Base-by-base conservation (phyloP, 1,140 invertebrate genomes). In the Bombus vancouverensis region DNA sequence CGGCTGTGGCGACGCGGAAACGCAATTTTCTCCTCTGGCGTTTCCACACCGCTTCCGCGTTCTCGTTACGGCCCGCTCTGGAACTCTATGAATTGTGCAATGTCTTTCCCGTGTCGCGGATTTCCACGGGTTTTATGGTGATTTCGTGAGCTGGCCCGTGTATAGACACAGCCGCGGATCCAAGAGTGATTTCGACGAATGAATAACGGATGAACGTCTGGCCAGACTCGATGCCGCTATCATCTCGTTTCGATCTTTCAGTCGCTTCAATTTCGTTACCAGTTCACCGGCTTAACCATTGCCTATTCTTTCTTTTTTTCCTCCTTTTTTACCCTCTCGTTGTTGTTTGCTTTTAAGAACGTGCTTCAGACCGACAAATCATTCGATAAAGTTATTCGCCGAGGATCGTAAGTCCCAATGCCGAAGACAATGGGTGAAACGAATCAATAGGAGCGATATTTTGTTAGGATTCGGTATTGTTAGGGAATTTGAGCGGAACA, bases 51-150 rank as follows among this genome's bases (percentile, higher is more conserved):
- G 47, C 28, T 78, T 59, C 65, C 75, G 34, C 75, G 37, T 68
- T 44, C 76, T 85, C 83, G 83, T 85, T 85, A 85, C 66, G 42
- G 53, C 15, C 34, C 42, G 62, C 77, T 37, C 53, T 34, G 39
- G 28, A 73, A 81, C 53, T 85, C 76, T 81, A 85, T 85, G 83
- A 85, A 85, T 85, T 85, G 77, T 85, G 77, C 83, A 85, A 78
- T 81, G 83, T 85, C 83, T 85, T 83, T 32, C 65, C 34, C 66
- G 76, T 85, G 83, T 85, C 66, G 83, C 39, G 83, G 57, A 80
- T 85, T 85, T 85, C 65, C 75, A 70, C 71, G 82, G 75, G 65
- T 83, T 85, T 81, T 85, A 85, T 81, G 83, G 68, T 85, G 83
- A 85, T 85, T 81, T 42, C 77, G 76, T 9, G 76, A 39, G 22